Percentiles rank a stretch among this genome's conserved stretches.
Conservation (phyloP, 2,113 vertebrate species). For the Pionites leucogaster region DNA sequence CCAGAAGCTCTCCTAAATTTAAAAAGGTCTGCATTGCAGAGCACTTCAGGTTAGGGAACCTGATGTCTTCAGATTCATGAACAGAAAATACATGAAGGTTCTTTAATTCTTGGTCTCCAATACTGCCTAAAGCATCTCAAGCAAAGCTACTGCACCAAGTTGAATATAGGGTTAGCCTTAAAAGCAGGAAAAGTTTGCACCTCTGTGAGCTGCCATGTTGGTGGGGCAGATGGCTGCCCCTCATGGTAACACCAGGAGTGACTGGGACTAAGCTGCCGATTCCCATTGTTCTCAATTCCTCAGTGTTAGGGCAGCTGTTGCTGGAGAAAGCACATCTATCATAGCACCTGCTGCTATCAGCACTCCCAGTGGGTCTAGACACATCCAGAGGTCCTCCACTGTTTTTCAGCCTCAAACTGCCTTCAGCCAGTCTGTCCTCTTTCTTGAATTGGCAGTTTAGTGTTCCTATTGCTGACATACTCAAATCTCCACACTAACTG, state of each 20-base stretch:
- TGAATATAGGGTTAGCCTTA: neutral
- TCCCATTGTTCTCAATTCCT: neutral
- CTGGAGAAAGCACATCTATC: neutral
- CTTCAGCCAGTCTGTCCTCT: neutral
- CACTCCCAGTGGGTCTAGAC: neutral
- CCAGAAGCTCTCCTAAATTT: neutral
- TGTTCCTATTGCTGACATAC: neutral
- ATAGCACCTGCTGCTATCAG: neutral
- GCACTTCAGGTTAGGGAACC: neutral
- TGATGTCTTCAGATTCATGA: neutral
- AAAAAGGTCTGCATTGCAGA: neutral
- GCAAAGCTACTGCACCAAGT: neutral
- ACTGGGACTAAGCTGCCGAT: neutral
- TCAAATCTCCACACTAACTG: neutral
- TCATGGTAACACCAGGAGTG: neutral
- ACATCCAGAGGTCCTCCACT: neutral
- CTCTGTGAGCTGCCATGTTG: neutral
- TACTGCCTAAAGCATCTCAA: neutral
- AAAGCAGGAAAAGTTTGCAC: neutral
- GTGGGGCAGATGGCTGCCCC: neutral
- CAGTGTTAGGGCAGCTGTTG: neutral
- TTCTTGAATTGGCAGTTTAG: fast-evolving
- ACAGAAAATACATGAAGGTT: neutral
- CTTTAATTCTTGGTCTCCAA: neutral
- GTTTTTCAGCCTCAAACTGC: neutral